phyloP scores from a whole-genome alignment of 2,797 vertebrate species.

The Melanogrammus aeglefinus region DNA sequence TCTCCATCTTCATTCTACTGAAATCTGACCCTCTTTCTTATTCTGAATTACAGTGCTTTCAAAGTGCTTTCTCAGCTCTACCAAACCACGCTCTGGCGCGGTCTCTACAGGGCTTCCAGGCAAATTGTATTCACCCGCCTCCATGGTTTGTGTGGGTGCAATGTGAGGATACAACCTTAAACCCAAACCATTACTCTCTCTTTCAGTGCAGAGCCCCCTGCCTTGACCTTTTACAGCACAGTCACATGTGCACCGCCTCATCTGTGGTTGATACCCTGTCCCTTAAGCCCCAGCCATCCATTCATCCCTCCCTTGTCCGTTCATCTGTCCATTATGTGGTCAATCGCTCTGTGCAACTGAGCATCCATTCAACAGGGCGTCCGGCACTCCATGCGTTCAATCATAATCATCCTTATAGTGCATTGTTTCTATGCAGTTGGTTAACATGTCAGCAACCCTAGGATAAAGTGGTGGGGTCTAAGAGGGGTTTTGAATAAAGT shows the following conservation, averaged over 20 bases:
- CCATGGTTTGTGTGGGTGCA: neutral
- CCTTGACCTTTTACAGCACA: neutral
- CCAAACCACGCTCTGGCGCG: neutral
- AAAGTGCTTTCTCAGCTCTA: neutral
- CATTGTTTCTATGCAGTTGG: too few species aligned
- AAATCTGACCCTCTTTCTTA: neutral
- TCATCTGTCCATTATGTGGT: too few species aligned
- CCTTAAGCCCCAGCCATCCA: neutral
- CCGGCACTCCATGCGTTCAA: too few species aligned
- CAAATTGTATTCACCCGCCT: neutral
- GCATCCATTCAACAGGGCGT: too few species aligned
- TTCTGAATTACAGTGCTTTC: too few species aligned
- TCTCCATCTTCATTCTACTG: slow-evolving; percentile 13
- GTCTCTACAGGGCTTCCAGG: neutral
- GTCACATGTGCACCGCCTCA: neutral
- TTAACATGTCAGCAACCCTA: too few species aligned
- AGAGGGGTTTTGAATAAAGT: neutral
- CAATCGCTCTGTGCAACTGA: too few species aligned
- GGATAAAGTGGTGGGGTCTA: neutral
- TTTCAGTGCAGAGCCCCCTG: neutral
- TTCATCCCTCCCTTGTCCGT: too few species aligned
- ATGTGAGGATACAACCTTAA: neutral
- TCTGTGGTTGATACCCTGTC: neutral
- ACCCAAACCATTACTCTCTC: neutral
- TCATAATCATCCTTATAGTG: too few species aligned